Percentiles rank a stretch among this genome's conserved stretches.
phyloP scores from a whole-genome alignment of 1,140 invertebrate genomes.

The Aphidius gifuensis region DNA sequence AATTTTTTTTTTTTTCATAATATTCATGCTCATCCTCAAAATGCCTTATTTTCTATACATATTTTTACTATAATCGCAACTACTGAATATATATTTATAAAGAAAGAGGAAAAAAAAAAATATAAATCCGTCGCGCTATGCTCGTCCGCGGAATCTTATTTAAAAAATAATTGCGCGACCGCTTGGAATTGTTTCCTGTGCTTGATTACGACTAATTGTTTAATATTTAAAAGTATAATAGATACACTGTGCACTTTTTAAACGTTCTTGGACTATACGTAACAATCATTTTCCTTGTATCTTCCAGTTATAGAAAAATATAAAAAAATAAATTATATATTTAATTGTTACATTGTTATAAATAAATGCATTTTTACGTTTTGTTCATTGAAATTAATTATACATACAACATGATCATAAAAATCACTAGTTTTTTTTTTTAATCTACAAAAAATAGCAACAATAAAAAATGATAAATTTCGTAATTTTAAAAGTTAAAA shows the following conservation, averaged over 20 bases:
- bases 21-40: neutral
- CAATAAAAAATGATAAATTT: no score
- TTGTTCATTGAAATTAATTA: no score
- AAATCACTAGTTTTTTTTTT: no score
- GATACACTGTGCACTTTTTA: constrained; percentile 36
- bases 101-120: neutral
- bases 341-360: no score
- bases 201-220: constrained; percentile 56
- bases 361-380: no score
- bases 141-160: constrained; percentile 43
- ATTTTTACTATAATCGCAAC: neutral
- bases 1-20: constrained; percentile 23
- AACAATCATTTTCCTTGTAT: constrained; percentile 34
- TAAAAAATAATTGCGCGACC: constrained; percentile 52
- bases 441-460: no score
- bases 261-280: constrained; percentile 36
- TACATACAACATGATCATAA: no score
- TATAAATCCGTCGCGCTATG: constrained; percentile 11
- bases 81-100: no score
- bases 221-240: constrained; percentile 55
- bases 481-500: no score
- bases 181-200: constrained; percentile 46
- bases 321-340: no score
- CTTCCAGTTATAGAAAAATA: no score
- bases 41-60: neutral